Base-by-base conservation (phyloP, 2,113 vertebrate genomes). In the Pogona vitticeps region DNA sequence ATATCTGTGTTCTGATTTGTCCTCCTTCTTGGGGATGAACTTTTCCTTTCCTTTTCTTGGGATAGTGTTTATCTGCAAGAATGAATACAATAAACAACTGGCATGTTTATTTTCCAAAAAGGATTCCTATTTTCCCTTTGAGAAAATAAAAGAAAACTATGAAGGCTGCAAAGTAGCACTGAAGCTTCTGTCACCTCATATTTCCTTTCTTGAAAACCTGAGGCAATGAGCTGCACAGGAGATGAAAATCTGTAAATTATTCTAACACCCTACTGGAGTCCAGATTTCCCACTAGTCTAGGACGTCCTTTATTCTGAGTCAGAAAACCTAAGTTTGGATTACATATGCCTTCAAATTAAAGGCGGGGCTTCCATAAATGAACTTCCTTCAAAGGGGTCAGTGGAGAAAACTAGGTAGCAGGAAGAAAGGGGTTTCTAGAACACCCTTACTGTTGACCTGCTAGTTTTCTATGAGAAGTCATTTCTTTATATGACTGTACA, bases 171-270 rank as follows among this genome's bases (percentile, higher is more conserved):
- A 13, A 87, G 86, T 83, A 77, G 75, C 42, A 56, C 52, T 91
- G 81, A 85, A 92, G 84, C 88, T 56, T 71, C 71, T 26, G 21
- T 46, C n/a, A 52, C 77, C 83, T 73, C 31, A 26, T 6, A 36
- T 87, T 94, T 89, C 33, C 33, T 89, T 84, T 90, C 63, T 10
- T 5, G 46, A 52, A 52, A 84, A 76, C 78, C 76, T 84, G 42
- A 28, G 80, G 56, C 86, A 83, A 79, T 18, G 0, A 87, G 10
- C 20, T 67, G 21, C 67, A n/a, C 88, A 82, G 40, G 63, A 92
- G 90, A 88, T 83, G 65, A 91, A 82, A 82, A 63, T 59, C 23
- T 28, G 70, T 78, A 89, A 90, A 86, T 92, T 86, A 86, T 82
- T 40, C 20, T 67, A 81, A 56, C 67, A 76, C 12, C 5, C 78